These are phyloP conservation scores for Chironex yamaguchii DNA, from an alignment of 30 jellyfish, hydroid and myxozoan species.

Conservation along the genomic window DNA sequence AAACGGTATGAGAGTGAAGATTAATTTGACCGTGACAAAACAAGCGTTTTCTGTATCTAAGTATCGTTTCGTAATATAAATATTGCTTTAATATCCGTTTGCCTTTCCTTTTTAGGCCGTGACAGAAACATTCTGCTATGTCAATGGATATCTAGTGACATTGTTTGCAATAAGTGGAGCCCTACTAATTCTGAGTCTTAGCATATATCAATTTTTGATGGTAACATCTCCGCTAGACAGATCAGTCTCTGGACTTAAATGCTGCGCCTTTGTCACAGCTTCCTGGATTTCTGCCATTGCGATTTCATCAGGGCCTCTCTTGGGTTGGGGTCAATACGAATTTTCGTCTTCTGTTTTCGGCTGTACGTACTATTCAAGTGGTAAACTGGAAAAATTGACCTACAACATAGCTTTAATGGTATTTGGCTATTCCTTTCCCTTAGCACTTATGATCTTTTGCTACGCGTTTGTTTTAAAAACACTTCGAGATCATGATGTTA, in stretches of 20 bases:
- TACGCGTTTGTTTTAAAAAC: slow-evolving; percentile 13
- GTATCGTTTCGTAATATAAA: too few relatives aligned
- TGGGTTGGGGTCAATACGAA: slow-evolving; percentile 69
- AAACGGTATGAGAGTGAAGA: too few relatives aligned
- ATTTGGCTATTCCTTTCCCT: slow-evolving; percentile 39
- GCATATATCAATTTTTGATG: slow-evolving; percentile 71
- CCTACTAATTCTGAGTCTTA: slow-evolving; percentile 23
- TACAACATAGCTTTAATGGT: slow-evolving; percentile 44
- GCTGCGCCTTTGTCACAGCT: slow-evolving; percentile 15
- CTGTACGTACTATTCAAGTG: slow-evolving; percentile 21
- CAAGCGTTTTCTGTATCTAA: too few relatives aligned
- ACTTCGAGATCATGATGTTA: slow-evolving; percentile 36
- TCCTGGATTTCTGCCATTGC: slow-evolving; percentile 61
- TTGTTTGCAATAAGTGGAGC: slow-evolving; percentile 38
- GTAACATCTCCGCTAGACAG: slow-evolving; percentile 67
- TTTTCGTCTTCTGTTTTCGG: slow-evolving; percentile 65
- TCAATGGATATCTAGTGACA: slow-evolving; percentile 42
- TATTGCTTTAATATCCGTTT: not conserved
- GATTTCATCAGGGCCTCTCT: slow-evolving; percentile 62
- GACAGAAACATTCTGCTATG: slow-evolving; percentile 63
- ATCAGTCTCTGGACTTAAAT: slow-evolving; percentile 16
- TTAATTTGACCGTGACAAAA: too few relatives aligned
- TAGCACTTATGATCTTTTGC: slow-evolving; percentile 22
- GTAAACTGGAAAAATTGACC: slow-evolving; percentile 6
- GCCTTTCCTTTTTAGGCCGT: slow-evolving; percentile 23